Conservation (phyloP, 2,113 vertebrate genomes). For the Carassius carassius region DNA sequence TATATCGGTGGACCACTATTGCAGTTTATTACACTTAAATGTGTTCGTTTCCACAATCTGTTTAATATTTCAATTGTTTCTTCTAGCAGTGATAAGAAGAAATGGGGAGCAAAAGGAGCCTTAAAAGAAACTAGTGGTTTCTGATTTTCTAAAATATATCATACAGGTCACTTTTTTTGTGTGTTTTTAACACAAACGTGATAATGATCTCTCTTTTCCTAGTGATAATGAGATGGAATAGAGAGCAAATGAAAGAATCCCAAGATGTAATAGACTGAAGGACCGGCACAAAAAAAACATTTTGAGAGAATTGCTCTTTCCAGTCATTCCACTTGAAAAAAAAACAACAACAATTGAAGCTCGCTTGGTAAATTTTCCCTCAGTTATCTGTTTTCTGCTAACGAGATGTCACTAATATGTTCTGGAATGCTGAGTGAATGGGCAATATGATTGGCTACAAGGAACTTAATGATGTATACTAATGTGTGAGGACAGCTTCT, state of each 20-base stretch:
- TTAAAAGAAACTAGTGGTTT: background rate
- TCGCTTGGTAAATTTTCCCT: conserved; percentile 68
- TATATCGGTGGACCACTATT: no score
- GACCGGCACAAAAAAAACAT: conserved; percentile 55
- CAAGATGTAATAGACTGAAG: conserved; percentile 15
- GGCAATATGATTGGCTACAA: conserved; percentile 74
- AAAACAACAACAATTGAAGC: conserved; percentile 65
- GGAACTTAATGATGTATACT: conserved; percentile 79
- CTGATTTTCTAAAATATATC: background rate
- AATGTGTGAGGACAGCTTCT: conserved; percentile 76
- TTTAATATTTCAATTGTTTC: background rate
- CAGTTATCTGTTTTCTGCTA: conserved; percentile 79
- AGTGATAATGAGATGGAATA: background rate
- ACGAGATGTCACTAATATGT: conserved; percentile 80
- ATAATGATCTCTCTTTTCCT: background rate
- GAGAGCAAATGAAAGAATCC: no score
- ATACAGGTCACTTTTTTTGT: no score
- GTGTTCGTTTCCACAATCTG: background rate
- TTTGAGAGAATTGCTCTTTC: conserved; percentile 68
- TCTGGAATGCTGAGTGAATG: conserved; percentile 76
- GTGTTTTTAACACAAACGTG: background rate
- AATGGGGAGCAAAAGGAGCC: no score
- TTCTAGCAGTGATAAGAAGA: no score
- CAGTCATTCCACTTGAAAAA: conserved; percentile 54
- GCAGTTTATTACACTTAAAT: no score